Base-by-base conservation (phyloP, 1,140 invertebrate genomes). In the Calliopsis andreniformis region DNA sequence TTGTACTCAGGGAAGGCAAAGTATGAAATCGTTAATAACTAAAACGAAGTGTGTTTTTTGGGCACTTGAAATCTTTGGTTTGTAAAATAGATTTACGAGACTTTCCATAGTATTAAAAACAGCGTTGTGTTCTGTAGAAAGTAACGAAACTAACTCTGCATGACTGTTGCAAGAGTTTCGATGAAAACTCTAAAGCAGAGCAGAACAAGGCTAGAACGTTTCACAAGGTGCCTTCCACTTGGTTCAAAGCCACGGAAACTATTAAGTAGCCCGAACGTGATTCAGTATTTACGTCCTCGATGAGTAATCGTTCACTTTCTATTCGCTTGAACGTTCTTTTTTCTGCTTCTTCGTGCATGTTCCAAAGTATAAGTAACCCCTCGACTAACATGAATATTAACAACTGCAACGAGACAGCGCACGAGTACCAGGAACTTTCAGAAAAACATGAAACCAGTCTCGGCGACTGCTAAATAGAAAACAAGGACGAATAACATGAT, bases 241-340 rank as follows among this genome's bases (percentile, higher is more conserved):
- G 20, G 2, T 28, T 59, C 6, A 49, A 61, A 61, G 30, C 45
- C 42, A n/a, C 20, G 8, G 42, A 47, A 30, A 56, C 39, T 23
- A 49, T 10, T 35, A 32, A n/a, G n/a, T 4, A 47, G 18, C 35
- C 14, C 35, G 56, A 30, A 66, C 61, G 49, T 73, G 61, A 73
- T 73, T 73, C 71, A 73, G 61, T 66, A 67, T 56, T 56, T 45
- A 45, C 42, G 51, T 68, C 42, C 59, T 73, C 69, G 78, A 84
- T 84, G 82, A 83, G 77, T 84, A 84, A 84, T 80, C 77, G 56
- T 49, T 51, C 70, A 83, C 82, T 84, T 84, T 84, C 82, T 84
- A 84, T 69, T 64, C 35, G 56, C 20, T 55, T 67, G 68, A 56
- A 62, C 39, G 70, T 68, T 78, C 30, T 83, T 83, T 77, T 58